These are phyloP conservation scores for Heliocidaris tuberculata DNA, from an alignment of 35 echinoderm and acorn worm genomes.

Conservation along the genomic window DNA sequence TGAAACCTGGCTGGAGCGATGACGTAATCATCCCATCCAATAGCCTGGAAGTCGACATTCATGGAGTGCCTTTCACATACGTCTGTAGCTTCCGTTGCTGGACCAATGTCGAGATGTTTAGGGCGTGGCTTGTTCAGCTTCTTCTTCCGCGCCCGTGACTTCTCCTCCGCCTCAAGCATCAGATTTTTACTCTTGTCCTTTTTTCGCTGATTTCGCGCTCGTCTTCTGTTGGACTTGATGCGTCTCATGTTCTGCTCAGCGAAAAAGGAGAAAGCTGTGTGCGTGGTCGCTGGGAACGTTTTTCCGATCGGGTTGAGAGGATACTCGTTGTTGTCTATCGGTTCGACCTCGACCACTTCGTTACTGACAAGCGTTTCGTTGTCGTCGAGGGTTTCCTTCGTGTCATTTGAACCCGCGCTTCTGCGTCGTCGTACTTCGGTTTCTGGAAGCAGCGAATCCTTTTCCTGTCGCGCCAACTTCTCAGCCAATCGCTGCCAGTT, in stretches of 20 bases:
- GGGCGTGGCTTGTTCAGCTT: constrained; percentile 48
- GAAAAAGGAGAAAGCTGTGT: constrained; percentile 56
- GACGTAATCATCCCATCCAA: constrained; percentile 91
- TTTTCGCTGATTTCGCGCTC: constrained; percentile 51
- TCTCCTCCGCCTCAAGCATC: constrained; percentile 12
- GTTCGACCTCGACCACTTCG: neutral
- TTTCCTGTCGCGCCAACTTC: neutral
- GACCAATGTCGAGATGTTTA: neutral
- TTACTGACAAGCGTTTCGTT: neutral
- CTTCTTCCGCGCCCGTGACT: constrained; percentile 23
- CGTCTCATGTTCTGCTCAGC: constrained; percentile 56
- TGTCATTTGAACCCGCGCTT: constrained; percentile 13
- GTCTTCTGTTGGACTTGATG: constrained; percentile 47
- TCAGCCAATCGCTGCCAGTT: constrained; percentile 43
- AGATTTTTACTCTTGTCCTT: constrained; percentile 38
- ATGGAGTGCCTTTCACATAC: constrained; percentile 67
- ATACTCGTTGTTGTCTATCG: constrained; percentile 39
- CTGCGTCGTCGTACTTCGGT: neutral
- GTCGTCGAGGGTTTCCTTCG: constrained; percentile 31
- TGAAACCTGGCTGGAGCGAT: constrained; percentile 83
- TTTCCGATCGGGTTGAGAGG: constrained; percentile 26
- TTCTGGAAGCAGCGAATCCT: neutral
- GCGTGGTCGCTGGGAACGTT: constrained; percentile 30
- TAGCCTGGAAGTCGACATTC: constrained; percentile 69
- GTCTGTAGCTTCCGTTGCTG: neutral